Conservation (phyloP, 2,888 invertebrate genomes). For the Drosophila prostipennis region DNA sequence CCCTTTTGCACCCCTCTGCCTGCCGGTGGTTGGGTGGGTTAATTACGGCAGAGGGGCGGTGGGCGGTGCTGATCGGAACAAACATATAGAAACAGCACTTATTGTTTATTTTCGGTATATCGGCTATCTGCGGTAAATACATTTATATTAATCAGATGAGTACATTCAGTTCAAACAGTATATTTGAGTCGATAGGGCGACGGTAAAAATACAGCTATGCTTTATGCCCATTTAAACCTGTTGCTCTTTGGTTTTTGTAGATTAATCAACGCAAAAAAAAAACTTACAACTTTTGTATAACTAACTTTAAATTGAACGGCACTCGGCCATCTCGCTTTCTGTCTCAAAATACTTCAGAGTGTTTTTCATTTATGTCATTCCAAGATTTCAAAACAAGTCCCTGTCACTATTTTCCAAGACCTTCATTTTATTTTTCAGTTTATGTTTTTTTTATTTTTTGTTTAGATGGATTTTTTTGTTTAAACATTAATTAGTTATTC, state of each 20-base stretch:
- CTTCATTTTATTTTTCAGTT: too few species aligned
- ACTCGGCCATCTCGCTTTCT: background rate
- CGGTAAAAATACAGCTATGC: slow-evolving; percentile 42
- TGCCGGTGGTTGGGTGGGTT: slow-evolving; percentile 8
- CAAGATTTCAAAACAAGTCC: background rate
- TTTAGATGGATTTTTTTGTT: slow-evolving; percentile 2
- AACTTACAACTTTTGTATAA: slow-evolving; percentile 21
- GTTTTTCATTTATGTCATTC: background rate
- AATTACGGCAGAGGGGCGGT: slow-evolving; percentile 6
- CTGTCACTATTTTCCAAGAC: too few species aligned
- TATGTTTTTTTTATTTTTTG: background rate
- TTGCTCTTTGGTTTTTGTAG: slow-evolving; percentile 10
- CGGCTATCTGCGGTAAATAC: slow-evolving; percentile 20
- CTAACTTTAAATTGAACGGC: slow-evolving; percentile 9
- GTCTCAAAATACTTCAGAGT: slow-evolving; percentile 8
- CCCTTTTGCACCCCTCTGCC: slow-evolving; percentile 11
- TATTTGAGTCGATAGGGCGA: slow-evolving; percentile 38
- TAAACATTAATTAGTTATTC: slow-evolving; percentile 13
- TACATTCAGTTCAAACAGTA: slow-evolving; percentile 46
- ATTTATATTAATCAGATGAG: slow-evolving; percentile 32
- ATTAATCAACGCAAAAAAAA: slow-evolving; percentile 8
- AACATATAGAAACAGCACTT: slow-evolving; percentile 17
- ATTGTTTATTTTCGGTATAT: slow-evolving; percentile 20
- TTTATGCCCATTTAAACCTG: slow-evolving; percentile 18
- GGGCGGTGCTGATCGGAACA: slow-evolving; percentile 49